These are phyloP conservation scores for Baccha elongata DNA, from an alignment of 2,888 invertebrate genomes.

Conservation along the genomic window DNA sequence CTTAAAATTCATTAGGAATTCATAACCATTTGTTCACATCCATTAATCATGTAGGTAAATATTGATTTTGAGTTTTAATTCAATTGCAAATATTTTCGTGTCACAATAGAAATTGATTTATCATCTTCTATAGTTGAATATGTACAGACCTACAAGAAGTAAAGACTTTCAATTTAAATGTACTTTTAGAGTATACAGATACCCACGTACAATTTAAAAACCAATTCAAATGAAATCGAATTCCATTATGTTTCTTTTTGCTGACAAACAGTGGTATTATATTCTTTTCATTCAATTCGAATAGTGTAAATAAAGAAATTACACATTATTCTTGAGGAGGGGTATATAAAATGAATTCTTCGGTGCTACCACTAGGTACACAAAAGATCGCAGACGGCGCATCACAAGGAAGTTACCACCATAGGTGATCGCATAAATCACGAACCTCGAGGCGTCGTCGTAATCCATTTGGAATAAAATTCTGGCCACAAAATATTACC, in stretches of 20 bases:
- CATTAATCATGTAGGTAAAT: too few relatives aligned
- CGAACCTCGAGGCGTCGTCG: slow-evolving; percentile 66
- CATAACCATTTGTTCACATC: too few relatives aligned
- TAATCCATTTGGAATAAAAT: slow-evolving; percentile 59
- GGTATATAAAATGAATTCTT: not conserved
- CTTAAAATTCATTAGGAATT: too few relatives aligned
- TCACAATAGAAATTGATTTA: slow-evolving; percentile 50
- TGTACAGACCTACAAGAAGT: too few relatives aligned
- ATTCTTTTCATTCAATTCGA: slow-evolving; percentile 19
- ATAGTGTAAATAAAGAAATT: slow-evolving; percentile 55
- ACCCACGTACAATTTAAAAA: not conserved
- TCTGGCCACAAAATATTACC: slow-evolving; percentile 64
- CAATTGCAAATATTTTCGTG: too few relatives aligned
- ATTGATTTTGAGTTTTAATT: too few relatives aligned
- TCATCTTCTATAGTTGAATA: not conserved
- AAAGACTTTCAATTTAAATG: too few relatives aligned
- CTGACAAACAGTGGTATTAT: slow-evolving; percentile 30
- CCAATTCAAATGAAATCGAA: slow-evolving; percentile 16
- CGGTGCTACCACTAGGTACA: slow-evolving; percentile 4
- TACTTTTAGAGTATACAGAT: not conserved
- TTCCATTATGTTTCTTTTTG: not conserved
- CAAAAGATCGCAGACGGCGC: not conserved
- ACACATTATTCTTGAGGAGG: slow-evolving; percentile 20
- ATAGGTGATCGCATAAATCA: slow-evolving; percentile 72
- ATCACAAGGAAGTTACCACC: slow-evolving; percentile 65